Conservation (phyloP, 2,797 vertebrate genomes). For the Lepilemur septentrionalis region DNA sequence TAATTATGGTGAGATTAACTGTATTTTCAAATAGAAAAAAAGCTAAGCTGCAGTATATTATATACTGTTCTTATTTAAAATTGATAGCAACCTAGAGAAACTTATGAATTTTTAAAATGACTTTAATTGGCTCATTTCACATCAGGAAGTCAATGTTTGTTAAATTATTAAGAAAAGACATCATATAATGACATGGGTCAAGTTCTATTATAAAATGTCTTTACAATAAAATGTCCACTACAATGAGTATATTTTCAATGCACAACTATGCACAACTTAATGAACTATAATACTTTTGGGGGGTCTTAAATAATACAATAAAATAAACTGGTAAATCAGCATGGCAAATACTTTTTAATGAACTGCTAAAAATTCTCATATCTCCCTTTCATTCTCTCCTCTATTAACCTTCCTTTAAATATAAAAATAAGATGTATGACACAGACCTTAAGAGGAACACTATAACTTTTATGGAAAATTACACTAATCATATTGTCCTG, state of each 20-base stretch:
- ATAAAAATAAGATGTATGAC: not conserved
- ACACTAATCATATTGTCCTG: not conserved
- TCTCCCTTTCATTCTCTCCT: not conserved
- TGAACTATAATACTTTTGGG: not conserved
- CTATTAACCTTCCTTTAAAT: conserved; percentile 30
- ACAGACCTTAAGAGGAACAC: not conserved
- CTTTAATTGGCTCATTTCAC: conserved; percentile 62
- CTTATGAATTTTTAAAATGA: conserved; percentile 58
- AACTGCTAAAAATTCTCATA: not conserved
- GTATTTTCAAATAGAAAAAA: conserved; percentile 39
- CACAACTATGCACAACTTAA: not conserved
- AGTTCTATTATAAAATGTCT: conserved; percentile 11
- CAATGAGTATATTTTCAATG: conserved; percentile 8
- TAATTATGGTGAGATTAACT: conserved; percentile 45
- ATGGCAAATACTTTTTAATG: not conserved
- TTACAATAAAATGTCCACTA: conserved; percentile 38
- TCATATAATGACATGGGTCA: conserved; percentile 45
- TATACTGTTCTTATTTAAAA: conserved; percentile 62
- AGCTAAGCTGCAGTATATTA: conserved; percentile 29
- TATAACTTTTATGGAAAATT: conserved; percentile 3
- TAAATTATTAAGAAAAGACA: conserved; percentile 65
- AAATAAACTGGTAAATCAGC: not conserved
- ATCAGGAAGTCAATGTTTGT: conserved; percentile 60
- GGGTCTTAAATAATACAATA: conserved; percentile 26
- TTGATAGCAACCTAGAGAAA: conserved; percentile 61